These are phyloP conservation scores for Gallinago media DNA, from an alignment of 2,113 vertebrate species.

Conservation along the genomic window DNA sequence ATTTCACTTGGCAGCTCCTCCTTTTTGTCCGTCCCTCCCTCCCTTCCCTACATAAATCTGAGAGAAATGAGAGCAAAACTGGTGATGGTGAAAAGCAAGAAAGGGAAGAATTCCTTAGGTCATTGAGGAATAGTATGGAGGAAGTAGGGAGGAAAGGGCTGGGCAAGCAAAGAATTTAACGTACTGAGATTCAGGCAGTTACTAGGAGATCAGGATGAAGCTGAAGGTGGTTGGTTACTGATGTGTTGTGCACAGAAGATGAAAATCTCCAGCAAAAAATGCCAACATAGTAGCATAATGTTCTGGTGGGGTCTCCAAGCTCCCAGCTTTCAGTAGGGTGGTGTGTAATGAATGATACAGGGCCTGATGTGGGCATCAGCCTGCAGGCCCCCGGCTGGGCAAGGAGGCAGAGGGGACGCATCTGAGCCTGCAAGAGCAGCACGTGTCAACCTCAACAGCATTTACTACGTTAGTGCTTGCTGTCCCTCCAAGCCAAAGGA, in stretches of 20 bases:
- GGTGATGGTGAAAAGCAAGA: not conserved
- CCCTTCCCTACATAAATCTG: not conserved
- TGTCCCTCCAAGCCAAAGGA: not conserved
- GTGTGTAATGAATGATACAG: not conserved
- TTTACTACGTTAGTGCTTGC: not conserved
- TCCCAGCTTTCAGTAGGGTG: not conserved
- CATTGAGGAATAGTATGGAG: not conserved
- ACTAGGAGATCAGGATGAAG: not conserved
- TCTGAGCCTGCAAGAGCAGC: rapidly evolving
- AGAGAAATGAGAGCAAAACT: not conserved
- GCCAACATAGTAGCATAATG: not conserved
- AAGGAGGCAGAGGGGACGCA: rapidly evolving
- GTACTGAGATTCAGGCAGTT: not conserved
- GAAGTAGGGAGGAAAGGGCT: not conserved
- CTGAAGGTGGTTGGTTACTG: not conserved
- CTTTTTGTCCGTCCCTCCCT: not conserved
- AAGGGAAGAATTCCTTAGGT: not conserved
- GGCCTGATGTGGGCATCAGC: not conserved
- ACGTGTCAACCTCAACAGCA: rapidly evolving
- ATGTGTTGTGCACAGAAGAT: not conserved
- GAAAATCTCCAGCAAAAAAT: not conserved
- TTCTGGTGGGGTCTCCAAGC: not conserved
- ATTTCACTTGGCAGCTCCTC: not conserved
- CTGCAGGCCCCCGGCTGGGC: not conserved
- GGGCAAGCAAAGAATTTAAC: not conserved